Evolutionary conservation across 2,113 vertebrate genomes (phyloP).

Genomic region (Elephantulus edwardii): DNA sequence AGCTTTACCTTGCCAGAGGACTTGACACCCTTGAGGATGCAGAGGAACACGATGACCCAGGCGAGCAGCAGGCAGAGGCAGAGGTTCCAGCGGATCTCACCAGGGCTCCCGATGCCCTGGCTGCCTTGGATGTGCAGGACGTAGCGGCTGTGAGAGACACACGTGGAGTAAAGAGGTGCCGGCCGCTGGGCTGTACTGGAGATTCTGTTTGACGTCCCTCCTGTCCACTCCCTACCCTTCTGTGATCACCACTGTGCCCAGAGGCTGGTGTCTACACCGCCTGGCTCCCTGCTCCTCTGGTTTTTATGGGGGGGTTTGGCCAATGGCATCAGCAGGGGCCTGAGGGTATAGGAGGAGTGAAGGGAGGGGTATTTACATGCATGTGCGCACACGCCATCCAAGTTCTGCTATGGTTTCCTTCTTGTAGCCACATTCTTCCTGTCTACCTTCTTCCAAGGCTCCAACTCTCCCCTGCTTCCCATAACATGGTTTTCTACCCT

Average conservation of each 20-base stretch:
- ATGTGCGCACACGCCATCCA: rapidly evolving
- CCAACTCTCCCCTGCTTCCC: background rate
- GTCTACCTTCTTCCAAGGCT: background rate
- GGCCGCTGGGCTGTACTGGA: too few species aligned
- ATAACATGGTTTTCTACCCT: background rate
- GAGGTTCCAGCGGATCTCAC: constrained; percentile 87
- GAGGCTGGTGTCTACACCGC: background rate
- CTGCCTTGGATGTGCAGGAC: constrained; percentile 90
- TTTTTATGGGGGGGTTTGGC: background rate
- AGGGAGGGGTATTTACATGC: background rate
- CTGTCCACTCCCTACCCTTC: background rate
- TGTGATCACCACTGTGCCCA: background rate
- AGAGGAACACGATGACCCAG: constrained; percentile 88
- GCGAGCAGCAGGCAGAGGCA: constrained; percentile 88
- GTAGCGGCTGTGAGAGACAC: constrained; percentile 82
- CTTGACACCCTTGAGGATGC: constrained; percentile 89
- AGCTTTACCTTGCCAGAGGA: constrained; percentile 88
- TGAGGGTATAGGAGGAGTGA: background rate
- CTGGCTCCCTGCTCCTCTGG: background rate
- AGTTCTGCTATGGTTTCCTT: background rate
- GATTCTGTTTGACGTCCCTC: background rate
- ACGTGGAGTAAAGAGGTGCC: background rate
- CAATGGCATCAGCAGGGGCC: background rate
- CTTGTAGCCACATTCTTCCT: background rate
- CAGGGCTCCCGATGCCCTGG: constrained; percentile 85